Conservation (phyloP, 1,140 invertebrate species). For the Drosophila orena region DNA sequence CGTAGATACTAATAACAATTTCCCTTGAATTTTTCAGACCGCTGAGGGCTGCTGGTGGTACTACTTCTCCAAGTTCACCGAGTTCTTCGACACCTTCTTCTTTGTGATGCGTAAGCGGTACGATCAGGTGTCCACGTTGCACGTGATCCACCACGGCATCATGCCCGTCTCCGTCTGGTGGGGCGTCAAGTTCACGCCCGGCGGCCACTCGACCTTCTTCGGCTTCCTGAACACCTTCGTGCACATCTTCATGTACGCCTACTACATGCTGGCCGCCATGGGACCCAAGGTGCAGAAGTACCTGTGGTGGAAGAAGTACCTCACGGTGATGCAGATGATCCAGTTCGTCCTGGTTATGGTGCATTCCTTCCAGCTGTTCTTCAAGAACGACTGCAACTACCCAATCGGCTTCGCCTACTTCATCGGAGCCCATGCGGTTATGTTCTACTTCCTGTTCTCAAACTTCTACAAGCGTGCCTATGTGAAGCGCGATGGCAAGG, state of each 20-base stretch:
- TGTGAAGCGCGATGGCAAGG: slow-evolving; percentile 80
- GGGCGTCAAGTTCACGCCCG: slow-evolving; percentile 95
- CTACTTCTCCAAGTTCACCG: slow-evolving; percentile 94
- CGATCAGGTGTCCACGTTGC: slow-evolving; percentile 93
- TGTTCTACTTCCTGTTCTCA: slow-evolving; percentile 92
- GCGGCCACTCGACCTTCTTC: slow-evolving; percentile 90
- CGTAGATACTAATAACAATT: no score
- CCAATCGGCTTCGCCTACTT: slow-evolving; percentile 90
- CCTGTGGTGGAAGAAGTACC: slow-evolving; percentile 97
- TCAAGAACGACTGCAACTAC: slow-evolving; percentile 93
- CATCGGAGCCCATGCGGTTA: slow-evolving; percentile 90
- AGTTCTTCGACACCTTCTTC: slow-evolving; percentile 95
- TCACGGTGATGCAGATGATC: slow-evolving; percentile 94
- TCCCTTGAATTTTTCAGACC: slow-evolving; percentile 86
- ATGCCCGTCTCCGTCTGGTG: slow-evolving; percentile 97
- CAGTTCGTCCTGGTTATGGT: slow-evolving; percentile 93
- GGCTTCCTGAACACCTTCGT: slow-evolving; percentile 95
- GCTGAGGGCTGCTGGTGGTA: slow-evolving; percentile 93
- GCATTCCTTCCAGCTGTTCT: slow-evolving; percentile 93
- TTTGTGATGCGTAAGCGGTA: slow-evolving; percentile 94
- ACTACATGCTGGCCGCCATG: slow-evolving; percentile 94
- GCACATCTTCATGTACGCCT: slow-evolving; percentile 96
- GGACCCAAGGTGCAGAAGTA: slow-evolving; percentile 94
- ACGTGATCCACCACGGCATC: slow-evolving; percentile 96
- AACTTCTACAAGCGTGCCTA: slow-evolving; percentile 91